phyloP scores from a whole-genome alignment of 2,888 invertebrate genomes.

The Bibio marci region DNA sequence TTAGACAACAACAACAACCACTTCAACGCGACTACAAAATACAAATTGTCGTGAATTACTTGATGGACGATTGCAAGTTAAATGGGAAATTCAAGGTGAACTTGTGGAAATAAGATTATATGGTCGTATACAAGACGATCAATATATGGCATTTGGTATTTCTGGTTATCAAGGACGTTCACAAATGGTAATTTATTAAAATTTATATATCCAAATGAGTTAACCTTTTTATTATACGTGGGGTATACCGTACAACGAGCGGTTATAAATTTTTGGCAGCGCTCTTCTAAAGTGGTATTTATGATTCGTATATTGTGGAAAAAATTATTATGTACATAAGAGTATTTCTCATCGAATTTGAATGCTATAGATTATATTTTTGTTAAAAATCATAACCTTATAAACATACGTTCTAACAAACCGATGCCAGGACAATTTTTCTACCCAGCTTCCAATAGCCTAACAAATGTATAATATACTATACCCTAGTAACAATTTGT shows the following conservation, averaged over 20 bases:
- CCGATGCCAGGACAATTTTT: too few species aligned
- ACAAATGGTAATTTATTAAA: constrained; percentile 39
- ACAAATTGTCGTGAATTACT: constrained; percentile 75
- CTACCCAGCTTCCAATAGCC: too few species aligned
- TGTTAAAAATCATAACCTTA: too few species aligned
- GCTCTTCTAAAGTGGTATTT: not conserved
- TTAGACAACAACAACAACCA: constrained; percentile 76
- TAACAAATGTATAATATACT: too few species aligned
- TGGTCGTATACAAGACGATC: constrained; percentile 61
- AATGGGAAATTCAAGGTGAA: constrained; percentile 67
- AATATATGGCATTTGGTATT: constrained; percentile 77
- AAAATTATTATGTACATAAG: not conserved
- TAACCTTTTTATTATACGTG: too few species aligned
- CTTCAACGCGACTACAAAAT: constrained; percentile 46
- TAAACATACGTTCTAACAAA: too few species aligned
- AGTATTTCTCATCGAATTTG: not conserved
- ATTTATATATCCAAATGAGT: too few species aligned
- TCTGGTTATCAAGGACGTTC: constrained; percentile 58
- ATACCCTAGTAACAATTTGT: too few species aligned
- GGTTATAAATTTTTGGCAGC: too few species aligned
- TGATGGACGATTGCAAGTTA: constrained; percentile 66
- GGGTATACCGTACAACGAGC: too few species aligned
- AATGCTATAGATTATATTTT: not conserved
- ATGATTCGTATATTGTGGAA: not conserved
- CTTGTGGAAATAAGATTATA: constrained; percentile 61